phyloP scores from a whole-genome alignment of 2,888 invertebrate genomes.

The Tipula lateralis region DNA sequence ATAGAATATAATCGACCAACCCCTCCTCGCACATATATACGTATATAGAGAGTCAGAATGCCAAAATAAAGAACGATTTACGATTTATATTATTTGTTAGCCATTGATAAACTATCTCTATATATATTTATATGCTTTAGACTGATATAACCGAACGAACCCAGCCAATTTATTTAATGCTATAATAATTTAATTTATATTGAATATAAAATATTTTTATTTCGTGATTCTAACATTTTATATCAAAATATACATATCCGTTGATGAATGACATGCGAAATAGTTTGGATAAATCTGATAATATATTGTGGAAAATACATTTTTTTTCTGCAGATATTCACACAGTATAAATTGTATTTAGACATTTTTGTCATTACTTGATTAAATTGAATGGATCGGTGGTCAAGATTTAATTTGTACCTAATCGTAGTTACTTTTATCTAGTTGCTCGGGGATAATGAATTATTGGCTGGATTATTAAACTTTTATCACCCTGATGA shows the following conservation, averaged over 20 bases:
- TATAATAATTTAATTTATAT: slow-evolving; percentile 11
- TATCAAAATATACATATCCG: not conserved
- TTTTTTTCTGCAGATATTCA: not conserved
- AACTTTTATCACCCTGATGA: too few species aligned
- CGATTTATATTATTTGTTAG: not conserved
- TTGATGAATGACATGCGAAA: not conserved
- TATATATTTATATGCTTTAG: too few species aligned
- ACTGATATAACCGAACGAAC: not conserved
- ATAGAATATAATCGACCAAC: too few species aligned
- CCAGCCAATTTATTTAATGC: not conserved
- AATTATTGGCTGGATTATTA: too few species aligned
- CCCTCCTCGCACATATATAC: not conserved
- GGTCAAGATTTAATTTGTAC: not conserved
- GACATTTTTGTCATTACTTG: not conserved
- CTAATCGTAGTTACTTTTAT: too few species aligned
- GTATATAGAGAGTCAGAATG: not conserved
- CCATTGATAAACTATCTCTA: not conserved
- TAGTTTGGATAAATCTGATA: not conserved
- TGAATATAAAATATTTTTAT: not conserved
- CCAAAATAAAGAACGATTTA: not conserved
- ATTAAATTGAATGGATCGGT: not conserved
- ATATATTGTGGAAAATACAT: not conserved
- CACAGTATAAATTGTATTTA: not conserved
- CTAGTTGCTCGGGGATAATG: too few species aligned
- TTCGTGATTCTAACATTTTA: not conserved